A percentile compares a stretch with the other conserved stretches of the same genome.
phyloP scores from a whole-genome alignment of 2,113 vertebrate species.

The Aegypius monachus region DNA sequence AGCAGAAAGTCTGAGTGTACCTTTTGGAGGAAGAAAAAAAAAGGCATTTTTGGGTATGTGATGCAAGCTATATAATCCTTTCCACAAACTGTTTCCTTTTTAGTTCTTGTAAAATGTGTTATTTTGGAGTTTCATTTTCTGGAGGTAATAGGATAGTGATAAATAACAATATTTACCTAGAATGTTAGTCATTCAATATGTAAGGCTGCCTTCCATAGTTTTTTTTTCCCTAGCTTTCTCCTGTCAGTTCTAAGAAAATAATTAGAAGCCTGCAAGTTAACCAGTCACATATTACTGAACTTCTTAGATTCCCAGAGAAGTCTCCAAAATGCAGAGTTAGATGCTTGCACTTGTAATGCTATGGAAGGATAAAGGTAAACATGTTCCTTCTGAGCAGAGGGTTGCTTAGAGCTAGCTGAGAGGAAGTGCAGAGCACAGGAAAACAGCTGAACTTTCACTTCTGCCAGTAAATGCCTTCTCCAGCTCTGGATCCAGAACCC shows the following conservation, averaged over 20 bases:
- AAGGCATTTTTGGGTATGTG: background rate
- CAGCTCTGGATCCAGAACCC: background rate
- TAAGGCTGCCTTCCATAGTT: background rate
- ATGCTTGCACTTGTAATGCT: background rate
- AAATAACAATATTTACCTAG: background rate
- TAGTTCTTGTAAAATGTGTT: background rate
- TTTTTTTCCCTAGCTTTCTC: background rate
- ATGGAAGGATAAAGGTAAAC: background rate
- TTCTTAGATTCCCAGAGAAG: background rate
- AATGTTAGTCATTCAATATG: background rate
- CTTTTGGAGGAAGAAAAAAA: background rate
- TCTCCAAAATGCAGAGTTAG: background rate
- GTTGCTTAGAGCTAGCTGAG: background rate
- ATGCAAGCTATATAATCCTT: background rate
- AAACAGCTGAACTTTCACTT: background rate
- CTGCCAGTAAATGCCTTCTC: background rate
- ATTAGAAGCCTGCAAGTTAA: background rate
- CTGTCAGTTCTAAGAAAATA: background rate
- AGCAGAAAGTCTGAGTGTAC: background rate
- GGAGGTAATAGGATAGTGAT: background rate
- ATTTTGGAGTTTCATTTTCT: background rate
- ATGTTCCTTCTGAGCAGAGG: background rate
- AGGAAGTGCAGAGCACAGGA: background rate
- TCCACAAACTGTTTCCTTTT: background rate
- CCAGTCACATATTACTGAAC: background rate